These are phyloP conservation scores for Ailurus styani DNA, from an alignment of 2,113 vertebrate species.

Conservation along the genomic window DNA sequence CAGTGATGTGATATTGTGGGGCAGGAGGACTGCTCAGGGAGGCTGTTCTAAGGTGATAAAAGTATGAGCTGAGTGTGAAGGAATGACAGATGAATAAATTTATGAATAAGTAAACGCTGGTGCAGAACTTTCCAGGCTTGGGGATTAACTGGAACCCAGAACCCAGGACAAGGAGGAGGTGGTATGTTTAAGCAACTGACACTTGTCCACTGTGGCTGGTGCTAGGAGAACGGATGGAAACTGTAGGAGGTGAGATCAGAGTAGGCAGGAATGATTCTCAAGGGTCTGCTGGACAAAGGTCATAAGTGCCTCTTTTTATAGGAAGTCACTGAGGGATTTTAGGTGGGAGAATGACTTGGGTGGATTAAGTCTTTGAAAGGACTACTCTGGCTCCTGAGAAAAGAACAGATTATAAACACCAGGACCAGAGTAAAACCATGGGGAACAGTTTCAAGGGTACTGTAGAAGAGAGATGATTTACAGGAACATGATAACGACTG, in stretches of 20 bases:
- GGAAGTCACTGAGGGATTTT: background rate
- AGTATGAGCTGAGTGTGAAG: background rate
- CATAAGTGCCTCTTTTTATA: background rate
- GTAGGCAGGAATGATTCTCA: fast-evolving
- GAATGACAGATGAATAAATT: background rate
- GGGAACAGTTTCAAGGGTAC: background rate
- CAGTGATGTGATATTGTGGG: background rate
- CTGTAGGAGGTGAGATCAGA: background rate
- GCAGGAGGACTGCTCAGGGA: background rate
- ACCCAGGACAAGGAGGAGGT: background rate
- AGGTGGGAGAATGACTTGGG: background rate
- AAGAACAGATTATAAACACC: background rate
- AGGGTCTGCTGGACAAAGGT: background rate
- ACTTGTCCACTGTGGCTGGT: background rate
- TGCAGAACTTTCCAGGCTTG: background rate
- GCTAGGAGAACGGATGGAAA: background rate
- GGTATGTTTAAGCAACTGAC: background rate
- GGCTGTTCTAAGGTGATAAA: background rate
- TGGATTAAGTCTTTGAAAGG: background rate
- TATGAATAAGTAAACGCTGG: background rate
- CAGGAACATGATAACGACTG: background rate
- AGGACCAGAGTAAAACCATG: background rate
- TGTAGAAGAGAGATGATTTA: background rate
- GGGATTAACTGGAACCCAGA: background rate
- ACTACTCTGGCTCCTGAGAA: background rate